A percentile compares a stretch with the other conserved stretches of the same genome.
These are phyloP conservation scores for Psittacula derbiana DNA, from an alignment of 2,797 vertebrate species.

Conservation along the genomic window DNA sequence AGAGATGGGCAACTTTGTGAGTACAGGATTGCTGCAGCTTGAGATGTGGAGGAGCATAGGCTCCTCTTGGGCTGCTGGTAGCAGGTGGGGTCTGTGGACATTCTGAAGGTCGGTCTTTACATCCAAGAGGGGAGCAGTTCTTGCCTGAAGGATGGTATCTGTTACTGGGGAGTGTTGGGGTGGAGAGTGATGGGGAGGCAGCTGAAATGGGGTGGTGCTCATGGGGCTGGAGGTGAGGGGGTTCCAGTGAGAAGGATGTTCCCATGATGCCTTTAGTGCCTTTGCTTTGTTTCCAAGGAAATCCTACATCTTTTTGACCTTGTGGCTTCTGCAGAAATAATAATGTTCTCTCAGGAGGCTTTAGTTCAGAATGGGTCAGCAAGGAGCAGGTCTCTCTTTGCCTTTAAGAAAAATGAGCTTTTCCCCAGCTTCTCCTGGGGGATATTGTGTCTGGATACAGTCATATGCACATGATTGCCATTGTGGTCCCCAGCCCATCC, in stretches of 20 bases:
- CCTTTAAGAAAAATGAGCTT: background rate
- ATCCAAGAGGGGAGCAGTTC: background rate
- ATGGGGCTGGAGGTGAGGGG: background rate
- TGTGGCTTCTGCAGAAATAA: background rate
- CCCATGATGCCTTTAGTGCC: background rate
- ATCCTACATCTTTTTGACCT: background rate
- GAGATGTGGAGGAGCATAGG: fast-evolving
- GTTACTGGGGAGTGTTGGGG: fast-evolving
- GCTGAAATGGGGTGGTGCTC: background rate
- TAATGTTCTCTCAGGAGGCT: background rate
- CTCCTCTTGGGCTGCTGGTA: background rate
- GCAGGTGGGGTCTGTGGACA: fast-evolving
- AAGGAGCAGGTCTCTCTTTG: background rate
- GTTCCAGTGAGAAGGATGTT: background rate
- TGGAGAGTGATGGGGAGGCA: no score
- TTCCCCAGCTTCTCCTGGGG: background rate
- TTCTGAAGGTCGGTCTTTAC: fast-evolving
- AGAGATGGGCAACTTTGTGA: fast-evolving
- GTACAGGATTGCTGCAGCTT: fast-evolving
- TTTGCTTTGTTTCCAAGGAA: background rate
- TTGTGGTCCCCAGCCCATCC: background rate
- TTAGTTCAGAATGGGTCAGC: background rate
- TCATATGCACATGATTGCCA: background rate
- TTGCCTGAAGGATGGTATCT: background rate
- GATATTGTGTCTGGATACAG: background rate